A percentile compares a stretch with the other conserved stretches of the same genome.
These are phyloP conservation scores for Aphidoletes aphidimyza DNA, from an alignment of 2,888 invertebrate genomes.

Conservation along the genomic window DNA sequence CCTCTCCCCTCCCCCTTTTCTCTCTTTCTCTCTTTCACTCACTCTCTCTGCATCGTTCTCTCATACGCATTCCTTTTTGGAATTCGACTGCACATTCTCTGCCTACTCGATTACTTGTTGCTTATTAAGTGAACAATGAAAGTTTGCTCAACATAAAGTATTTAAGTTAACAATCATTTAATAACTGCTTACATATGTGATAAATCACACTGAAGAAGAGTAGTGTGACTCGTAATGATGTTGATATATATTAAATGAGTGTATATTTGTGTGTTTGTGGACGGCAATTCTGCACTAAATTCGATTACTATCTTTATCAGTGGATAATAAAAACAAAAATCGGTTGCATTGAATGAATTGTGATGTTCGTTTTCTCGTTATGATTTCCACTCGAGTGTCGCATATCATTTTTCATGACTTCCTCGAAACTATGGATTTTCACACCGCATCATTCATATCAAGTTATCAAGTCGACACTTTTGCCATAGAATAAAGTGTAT, in stretches of 20 bases:
- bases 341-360: neutral
- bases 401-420: no score
- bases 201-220: neutral
- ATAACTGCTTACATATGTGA: constrained; percentile 20
- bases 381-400: no score
- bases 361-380: neutral
- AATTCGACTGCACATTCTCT: no score
- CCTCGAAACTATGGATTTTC: no score
- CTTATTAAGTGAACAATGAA: neutral
- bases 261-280: no score
- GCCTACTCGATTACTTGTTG: neutral
- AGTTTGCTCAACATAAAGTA: neutral
- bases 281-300: neutral
- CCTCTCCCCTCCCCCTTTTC: neutral
- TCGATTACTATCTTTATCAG: neutral
- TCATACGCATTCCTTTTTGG: no score
- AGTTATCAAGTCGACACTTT: no score
- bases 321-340: neutral
- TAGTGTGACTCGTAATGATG: constrained; percentile 12
- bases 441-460: no score
- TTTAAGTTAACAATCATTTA: constrained; percentile 27
- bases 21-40: no score
- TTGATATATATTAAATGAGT: no score
- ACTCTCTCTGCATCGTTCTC: no score
- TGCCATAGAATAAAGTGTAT: no score